Percentiles rank a stretch among this genome's conserved stretches.
Evolutionary conservation across 1,140 invertebrate species (phyloP).

Genomic region (Periplaneta americana): DNA sequence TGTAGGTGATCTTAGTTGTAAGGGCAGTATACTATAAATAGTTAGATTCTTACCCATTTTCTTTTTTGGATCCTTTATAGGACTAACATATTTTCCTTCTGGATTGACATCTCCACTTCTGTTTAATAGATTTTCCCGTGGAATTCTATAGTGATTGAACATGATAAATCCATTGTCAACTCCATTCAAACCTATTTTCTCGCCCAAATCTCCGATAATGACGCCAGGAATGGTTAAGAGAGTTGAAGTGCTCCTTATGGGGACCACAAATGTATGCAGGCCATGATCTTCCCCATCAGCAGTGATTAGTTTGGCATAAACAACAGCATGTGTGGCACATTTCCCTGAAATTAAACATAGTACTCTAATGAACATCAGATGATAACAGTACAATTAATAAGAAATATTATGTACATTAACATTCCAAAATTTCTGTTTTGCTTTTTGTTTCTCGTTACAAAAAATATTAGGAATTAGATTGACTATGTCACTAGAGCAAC

Average conservation of each 20-base stretch:
- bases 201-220: conserved; percentile 74
- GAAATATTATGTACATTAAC: background rate
- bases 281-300: conserved; percentile 68
- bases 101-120: conserved; percentile 56
- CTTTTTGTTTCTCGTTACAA: background rate
- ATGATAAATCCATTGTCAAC: conserved; percentile 72
- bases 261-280: conserved; percentile 74
- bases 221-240: conserved; percentile 65
- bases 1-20: background rate
- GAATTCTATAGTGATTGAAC: conserved; percentile 56
- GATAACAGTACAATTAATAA: background rate
- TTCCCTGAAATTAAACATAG: conserved; percentile 53
- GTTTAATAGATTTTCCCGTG: conserved; percentile 53
- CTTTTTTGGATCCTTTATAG: conserved; percentile 69
- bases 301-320: conserved; percentile 86
- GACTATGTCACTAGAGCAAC: background rate
- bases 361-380: background rate
- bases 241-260: conserved; percentile 66
- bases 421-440: background rate
- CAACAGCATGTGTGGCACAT: conserved; percentile 77
- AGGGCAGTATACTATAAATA: background rate
- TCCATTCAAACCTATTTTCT: conserved; percentile 76
- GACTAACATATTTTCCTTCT: conserved; percentile 60
- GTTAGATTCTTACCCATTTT: conserved; percentile 48
- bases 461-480: no score